These are phyloP conservation scores for Phrynocephalus vlangalii DNA, from an alignment of 2,797 vertebrate genomes.

Conservation along the genomic window DNA sequence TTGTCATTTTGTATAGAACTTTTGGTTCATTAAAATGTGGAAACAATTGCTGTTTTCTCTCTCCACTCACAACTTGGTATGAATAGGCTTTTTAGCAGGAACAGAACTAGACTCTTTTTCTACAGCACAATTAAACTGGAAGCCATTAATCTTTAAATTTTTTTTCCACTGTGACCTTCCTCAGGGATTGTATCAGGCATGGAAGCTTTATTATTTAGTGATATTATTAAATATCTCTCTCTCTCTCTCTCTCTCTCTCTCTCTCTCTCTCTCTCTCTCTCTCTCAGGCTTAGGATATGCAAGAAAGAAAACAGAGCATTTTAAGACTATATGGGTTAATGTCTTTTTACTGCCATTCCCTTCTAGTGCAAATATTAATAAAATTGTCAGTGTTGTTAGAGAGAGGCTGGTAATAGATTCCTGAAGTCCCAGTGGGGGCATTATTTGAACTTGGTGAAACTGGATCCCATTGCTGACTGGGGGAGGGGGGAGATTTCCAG, in stretches of 20 bases:
- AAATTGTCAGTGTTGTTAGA: slow-evolving; percentile 33
- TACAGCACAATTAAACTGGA: slow-evolving; percentile 7
- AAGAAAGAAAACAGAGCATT: slow-evolving; percentile 41
- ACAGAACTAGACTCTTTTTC: slow-evolving; percentile 23
- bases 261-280: slow-evolving; percentile 16
- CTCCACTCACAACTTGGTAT: slow-evolving; percentile 19
- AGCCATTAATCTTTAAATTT: neutral
- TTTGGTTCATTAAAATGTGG: neutral
- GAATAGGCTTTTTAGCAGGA: slow-evolving; percentile 23
- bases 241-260: slow-evolving; percentile 10
- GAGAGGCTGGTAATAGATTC: slow-evolving; percentile 27
- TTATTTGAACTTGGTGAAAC: slow-evolving; percentile 35
- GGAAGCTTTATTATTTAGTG: slow-evolving; percentile 34
- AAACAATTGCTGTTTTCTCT: slow-evolving; percentile 1
- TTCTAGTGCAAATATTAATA: slow-evolving; percentile 42
- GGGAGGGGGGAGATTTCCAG: slow-evolving; percentile 10
- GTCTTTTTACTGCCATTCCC: slow-evolving; percentile 34
- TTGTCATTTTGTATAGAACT: slow-evolving; percentile 35
- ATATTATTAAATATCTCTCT: slow-evolving; percentile 31
- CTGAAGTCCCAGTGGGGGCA: slow-evolving; percentile 24
- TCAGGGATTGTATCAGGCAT: slow-evolving; percentile 26
- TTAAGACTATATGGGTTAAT: slow-evolving; percentile 43
- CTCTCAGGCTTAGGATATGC: slow-evolving; percentile 25
- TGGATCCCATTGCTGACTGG: slow-evolving; percentile 24
- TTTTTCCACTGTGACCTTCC: neutral